Conservation (phyloP, 2,888 invertebrate genomes). For the Rhyacophila evoluta region DNA sequence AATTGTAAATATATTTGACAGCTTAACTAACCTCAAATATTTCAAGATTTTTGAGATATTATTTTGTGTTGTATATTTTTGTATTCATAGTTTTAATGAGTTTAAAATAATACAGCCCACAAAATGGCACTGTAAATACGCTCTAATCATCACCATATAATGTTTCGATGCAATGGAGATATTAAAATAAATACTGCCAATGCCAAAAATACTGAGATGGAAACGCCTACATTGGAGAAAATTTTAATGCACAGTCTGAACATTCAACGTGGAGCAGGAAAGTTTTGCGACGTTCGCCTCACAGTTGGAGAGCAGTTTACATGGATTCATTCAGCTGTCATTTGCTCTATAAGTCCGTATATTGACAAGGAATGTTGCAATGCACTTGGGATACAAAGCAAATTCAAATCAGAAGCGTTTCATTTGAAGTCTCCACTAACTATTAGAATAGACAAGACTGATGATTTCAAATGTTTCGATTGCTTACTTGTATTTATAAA, state of each 20-base stretch:
- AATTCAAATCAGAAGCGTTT: slow-evolving; percentile 43
- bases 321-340: slow-evolving; percentile 49
- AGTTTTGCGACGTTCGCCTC: slow-evolving; percentile 47
- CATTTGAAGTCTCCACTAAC: slow-evolving; percentile 45
- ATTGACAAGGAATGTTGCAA: slow-evolving; percentile 46
- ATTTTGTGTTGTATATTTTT: too few relatives aligned
- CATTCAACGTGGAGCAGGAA: slow-evolving; percentile 43
- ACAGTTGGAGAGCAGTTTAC: slow-evolving; percentile 45
- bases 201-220: neutral
- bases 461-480: slow-evolving; percentile 48
- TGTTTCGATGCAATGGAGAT: neutral
- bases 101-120: too few relatives aligned
- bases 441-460: slow-evolving; percentile 44
- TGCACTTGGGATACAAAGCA: slow-evolving; percentile 40
- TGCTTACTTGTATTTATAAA: slow-evolving; percentile 44
- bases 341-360: slow-evolving; percentile 48
- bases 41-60: too few relatives aligned
- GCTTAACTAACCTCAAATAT: too few relatives aligned
- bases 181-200: neutral
- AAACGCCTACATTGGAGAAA: slow-evolving; percentile 3
- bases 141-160: too few relatives aligned
- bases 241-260: slow-evolving; percentile 37
- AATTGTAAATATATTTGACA: too few relatives aligned
- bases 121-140: too few relatives aligned
- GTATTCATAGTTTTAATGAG: too few relatives aligned